Base-by-base conservation (phyloP, 2,888 invertebrate species). In the Tipula helvola region DNA sequence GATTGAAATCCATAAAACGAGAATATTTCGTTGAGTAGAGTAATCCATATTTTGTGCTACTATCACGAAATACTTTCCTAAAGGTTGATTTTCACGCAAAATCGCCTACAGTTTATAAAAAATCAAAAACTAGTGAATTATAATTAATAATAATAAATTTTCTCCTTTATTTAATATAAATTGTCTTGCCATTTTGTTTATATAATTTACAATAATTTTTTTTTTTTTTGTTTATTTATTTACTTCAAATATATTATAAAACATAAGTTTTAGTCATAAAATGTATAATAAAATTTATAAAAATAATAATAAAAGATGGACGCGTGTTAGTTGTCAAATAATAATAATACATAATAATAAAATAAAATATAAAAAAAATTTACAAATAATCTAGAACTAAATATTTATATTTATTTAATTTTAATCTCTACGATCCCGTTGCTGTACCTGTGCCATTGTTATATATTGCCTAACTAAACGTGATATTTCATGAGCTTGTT, bases 401-500 rank as follows among this genome's bases (percentile, higher is more conserved):
- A 57, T 57, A 57, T 52, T 28, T 10, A 57, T 57, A 57, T 57
- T 1, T 71, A 71, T 71, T 10, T 71, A 71, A 57, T 10, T 71
- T 87, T 87, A 85, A 44, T 87, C 84, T 39, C 71, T 18, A 83
- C 83, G 36, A 83, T 85, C 87, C 18, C 83, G 42, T 87, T 86
- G 88, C 71, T 42, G 52, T 42, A 85, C 92, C 90, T 96, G 95
- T 89, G 96, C 96, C 92, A 98, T 95, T 89, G 97, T 97, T 90
- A 99, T 98, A 93, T 99, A 99, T 92, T 99, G 99, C 42, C 98
- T 94, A 90, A 99, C 98, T 89, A 99, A 94, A 88, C 98, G 95
- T 86, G 98, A 97, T 89, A 99, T 97, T 92, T 99, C 99, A 90
- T 98, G 98, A 57, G 99, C 99, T 92, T 99, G 97, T 92, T 99